These are phyloP conservation scores for Cyprinus carpio DNA, from an alignment of 2,113 vertebrate genomes.

Conservation along the genomic window DNA sequence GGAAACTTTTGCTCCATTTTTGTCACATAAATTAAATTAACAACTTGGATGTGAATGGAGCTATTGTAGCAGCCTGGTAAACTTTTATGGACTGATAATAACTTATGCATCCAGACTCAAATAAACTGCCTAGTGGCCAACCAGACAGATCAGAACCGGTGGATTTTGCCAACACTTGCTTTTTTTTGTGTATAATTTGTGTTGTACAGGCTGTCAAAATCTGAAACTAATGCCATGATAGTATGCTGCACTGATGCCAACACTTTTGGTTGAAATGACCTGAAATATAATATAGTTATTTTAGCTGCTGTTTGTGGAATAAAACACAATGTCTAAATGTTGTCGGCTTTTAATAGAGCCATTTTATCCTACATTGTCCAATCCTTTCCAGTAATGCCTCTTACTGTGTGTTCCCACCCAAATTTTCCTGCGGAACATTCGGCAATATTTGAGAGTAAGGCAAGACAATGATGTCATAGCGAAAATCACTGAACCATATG, in stretches of 20 bases:
- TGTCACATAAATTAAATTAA: constrained; percentile 1
- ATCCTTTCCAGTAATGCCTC: neutral
- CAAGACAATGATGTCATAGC: constrained; percentile 26
- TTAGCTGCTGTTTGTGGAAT: neutral
- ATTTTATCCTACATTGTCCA: neutral
- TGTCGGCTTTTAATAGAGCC: neutral
- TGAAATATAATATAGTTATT: neutral
- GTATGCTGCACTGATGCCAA: neutral
- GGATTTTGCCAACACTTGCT: neutral
- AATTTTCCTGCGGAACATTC: neutral
- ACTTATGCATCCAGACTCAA: neutral
- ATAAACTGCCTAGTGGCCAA: neutral
- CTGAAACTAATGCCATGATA: neutral
- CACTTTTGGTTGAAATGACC: neutral
- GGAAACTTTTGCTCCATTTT: neutral
- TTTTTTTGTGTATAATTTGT: neutral
- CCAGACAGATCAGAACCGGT: neutral
- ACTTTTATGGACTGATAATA: constrained; percentile 11
- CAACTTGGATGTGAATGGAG: neutral
- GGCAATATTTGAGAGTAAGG: neutral
- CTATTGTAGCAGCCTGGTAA: neutral
- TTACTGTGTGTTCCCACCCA: neutral
- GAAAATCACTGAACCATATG: constrained; percentile 1
- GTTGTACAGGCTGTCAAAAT: neutral
- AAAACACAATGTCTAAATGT: neutral